Evolutionary conservation across 2,797 vertebrate genomes (phyloP), one percentile per base, ranked within the genome.

Genomic region (Chaetophractus vellerosus): DNA sequence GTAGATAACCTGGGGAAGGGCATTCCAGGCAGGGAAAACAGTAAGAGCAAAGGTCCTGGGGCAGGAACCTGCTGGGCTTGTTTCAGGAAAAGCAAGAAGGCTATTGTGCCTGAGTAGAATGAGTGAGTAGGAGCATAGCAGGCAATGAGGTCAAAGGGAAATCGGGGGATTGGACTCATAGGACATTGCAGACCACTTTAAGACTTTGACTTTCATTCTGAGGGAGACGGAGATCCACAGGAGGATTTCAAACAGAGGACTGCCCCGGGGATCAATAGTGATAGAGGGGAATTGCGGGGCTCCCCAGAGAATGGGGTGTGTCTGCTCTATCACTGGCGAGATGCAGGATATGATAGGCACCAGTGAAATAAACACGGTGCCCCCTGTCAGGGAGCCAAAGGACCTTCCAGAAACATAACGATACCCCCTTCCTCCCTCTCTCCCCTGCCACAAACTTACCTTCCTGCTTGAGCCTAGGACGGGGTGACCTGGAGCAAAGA

Each of bases 41-140:
- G 24, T 5, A n/a, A 11, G 33, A 16, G 55, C 75, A 64, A 57
- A 68, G 26, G 16, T 69, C 82, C 74, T 50, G 48, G 26, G 64
- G 41, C 68, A 24, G 48, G 11, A 38, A 1, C 61, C 57, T 33
- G 9, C 41, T 14, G 21, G 6, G n/a, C 57, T 45, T 36, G 50
- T 75, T 61, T 76, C 36, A 57, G 81, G 59, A 83, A 50, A 78
- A 93, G 38, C 55, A 48, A 71, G n/a, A 76, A 61, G 66, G 26
- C 26, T 15, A 0, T 23, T 6, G 2, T 28, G 9, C 19, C 72
- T 8, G 45, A 59, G 28, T 5, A 4, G 24, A 48, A 41, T 18
- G 31, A 45, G 23, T 15, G 21, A 33, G 11, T 2, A 5, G 21
- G n/a, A 28, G 23, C 14, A 0, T 1, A 2, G 24, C 1, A 9